phyloP scores from a whole-genome alignment of 2,797 vertebrate species.

The Parauchenoglanis ngamensis region DNA sequence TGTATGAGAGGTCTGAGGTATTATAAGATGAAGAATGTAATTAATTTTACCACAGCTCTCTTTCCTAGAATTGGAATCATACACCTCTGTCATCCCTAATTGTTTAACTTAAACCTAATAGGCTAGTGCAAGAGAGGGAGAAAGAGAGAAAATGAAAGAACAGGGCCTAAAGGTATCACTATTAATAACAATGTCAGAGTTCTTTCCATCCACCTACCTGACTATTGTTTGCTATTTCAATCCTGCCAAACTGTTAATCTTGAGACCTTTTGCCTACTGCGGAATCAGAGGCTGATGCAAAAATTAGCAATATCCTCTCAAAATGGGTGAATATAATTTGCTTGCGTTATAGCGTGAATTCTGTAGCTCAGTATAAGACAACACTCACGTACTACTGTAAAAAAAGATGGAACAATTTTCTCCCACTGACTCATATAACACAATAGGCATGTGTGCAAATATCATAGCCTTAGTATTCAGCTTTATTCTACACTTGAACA shows the following conservation, averaged over 20 bases:
- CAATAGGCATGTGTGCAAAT: background rate
- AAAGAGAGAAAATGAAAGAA: conserved; percentile 23
- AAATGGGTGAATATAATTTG: background rate
- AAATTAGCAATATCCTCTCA: conserved; percentile 15
- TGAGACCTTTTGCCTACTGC: conserved; percentile 2
- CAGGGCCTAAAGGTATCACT: conserved; percentile 9
- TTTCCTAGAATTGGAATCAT: conserved; percentile 39
- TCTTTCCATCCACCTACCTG: conserved; percentile 26
- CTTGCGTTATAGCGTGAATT: background rate
- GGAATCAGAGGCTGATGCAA: background rate
- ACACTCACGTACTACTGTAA: background rate
- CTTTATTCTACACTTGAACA: background rate
- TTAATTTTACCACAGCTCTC: conserved; percentile 56
- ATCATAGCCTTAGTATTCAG: background rate
- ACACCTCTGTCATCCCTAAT: conserved; percentile 50
- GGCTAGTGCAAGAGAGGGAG: conserved; percentile 14
- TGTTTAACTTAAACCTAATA: conserved; percentile 56
- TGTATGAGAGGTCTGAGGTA: conserved; percentile 46
- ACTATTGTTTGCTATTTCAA: conserved; percentile 32
- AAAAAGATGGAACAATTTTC: background rate
- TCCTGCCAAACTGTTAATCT: conserved; percentile 40
- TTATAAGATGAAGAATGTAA: conserved; percentile 61
- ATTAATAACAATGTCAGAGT: conserved; percentile 31
- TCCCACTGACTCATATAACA: background rate
- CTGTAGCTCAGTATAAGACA: background rate